Evolutionary conservation across 2,888 invertebrate species (phyloP).

Genomic region (Eupeodes luniger): DNA sequence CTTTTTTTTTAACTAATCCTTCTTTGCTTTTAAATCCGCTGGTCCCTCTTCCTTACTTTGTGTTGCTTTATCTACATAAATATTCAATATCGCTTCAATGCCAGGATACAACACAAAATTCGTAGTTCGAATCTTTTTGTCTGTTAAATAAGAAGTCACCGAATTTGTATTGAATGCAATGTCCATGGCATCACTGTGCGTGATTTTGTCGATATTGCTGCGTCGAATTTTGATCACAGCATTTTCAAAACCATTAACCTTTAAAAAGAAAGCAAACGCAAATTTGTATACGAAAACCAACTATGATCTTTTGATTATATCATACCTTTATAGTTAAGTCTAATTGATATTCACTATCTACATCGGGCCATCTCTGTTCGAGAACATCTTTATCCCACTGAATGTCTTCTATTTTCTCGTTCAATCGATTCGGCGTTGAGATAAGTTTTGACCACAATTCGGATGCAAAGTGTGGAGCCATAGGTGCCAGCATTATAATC

Average conservation of each 20-base stretch:
- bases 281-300: not conserved
- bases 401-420: conserved; percentile 85
- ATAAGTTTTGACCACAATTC: conserved; percentile 94
- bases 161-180: conserved; percentile 85
- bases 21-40: conserved; percentile 36
- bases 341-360: conserved; percentile 89
- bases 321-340: conserved; percentile 87
- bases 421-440: conserved; percentile 87
- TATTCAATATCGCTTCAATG: conserved; percentile 83
- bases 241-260: conserved; percentile 85
- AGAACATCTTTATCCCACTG: conserved; percentile 89
- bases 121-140: conserved; percentile 82
- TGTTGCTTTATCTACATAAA: conserved; percentile 81
- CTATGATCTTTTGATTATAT: not conserved
- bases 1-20: conserved; percentile 23
- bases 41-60: conserved; percentile 75
- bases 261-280: conserved; percentile 2
- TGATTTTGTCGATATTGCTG: conserved; percentile 85
- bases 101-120: conserved; percentile 83
- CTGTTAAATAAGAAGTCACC: conserved; percentile 81
- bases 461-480: conserved; percentile 95
- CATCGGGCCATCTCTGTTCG: conserved; percentile 91
- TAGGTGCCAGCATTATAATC: conserved; percentile 93
- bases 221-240: conserved; percentile 85
- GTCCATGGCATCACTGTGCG: conserved; percentile 85